Conservation (phyloP, 2,113 vertebrate genomes). For the Microtus ochrogaster region DNA sequence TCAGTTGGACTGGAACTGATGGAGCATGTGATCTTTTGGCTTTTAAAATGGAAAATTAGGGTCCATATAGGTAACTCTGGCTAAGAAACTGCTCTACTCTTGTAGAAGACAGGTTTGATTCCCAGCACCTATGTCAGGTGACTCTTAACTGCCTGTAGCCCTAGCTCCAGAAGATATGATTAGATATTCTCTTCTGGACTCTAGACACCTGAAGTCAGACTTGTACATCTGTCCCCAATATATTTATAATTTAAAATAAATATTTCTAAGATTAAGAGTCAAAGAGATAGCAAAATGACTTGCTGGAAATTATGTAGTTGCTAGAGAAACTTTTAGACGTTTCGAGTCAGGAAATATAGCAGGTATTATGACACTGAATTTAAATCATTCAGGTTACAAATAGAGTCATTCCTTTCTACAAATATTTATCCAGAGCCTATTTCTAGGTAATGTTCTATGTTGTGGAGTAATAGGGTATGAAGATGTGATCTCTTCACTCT, state of each 20-base stretch:
- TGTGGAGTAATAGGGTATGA: neutral
- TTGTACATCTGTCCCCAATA: neutral
- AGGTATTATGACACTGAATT: slow-evolving; percentile 25
- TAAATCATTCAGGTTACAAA: slow-evolving; percentile 29
- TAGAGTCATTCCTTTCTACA: slow-evolving; percentile 11
- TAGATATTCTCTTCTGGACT: neutral
- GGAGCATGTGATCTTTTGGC: neutral
- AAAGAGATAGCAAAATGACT: slow-evolving; percentile 27
- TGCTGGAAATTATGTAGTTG: slow-evolving; percentile 4
- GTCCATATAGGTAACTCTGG: neutral
- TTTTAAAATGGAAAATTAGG: slow-evolving; percentile 20
- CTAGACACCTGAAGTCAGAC: neutral
- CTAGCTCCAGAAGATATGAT: neutral
- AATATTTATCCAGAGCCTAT: neutral
- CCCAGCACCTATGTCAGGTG: neutral
- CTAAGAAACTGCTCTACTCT: neutral
- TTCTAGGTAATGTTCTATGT: neutral
- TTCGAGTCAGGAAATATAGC: slow-evolving; percentile 22
- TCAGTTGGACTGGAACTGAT: no score
- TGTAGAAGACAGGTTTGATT: neutral
- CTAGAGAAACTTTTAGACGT: slow-evolving; percentile 6
- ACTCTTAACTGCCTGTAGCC: neutral
- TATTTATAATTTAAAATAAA: neutral
- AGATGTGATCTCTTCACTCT: neutral
- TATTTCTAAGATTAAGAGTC: neutral